Percentiles rank a stretch among this genome's conserved stretches.
Conservation (phyloP, 2,113 vertebrate species). For the Sapayoa aenigma region DNA sequence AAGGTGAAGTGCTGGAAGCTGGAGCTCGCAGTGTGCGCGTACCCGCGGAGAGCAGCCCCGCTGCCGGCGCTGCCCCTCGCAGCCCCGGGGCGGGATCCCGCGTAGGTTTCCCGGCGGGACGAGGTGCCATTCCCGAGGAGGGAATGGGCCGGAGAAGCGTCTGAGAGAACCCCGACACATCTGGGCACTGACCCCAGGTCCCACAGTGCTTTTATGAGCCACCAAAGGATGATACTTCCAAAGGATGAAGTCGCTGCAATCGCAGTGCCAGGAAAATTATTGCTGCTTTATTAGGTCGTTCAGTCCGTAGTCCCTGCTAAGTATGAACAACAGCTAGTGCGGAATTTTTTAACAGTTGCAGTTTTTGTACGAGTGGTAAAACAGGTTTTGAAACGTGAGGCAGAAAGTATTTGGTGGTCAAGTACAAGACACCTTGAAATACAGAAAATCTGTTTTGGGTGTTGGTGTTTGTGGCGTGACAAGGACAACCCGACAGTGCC, state of each 20-base stretch:
- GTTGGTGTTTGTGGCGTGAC: neutral
- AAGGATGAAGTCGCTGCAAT: accelerated
- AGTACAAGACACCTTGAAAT: neutral
- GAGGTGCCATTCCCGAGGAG: neutral
- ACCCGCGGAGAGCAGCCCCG: no score
- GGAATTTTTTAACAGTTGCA: neutral
- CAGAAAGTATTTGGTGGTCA: neutral
- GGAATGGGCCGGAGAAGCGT: no score
- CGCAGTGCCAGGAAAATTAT: accelerated
- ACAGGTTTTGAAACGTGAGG: no score
- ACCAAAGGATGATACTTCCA: accelerated
- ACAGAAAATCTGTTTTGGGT: accelerated
- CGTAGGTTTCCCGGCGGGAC: neutral
- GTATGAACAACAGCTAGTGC: accelerated
- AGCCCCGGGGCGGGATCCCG: neutral
- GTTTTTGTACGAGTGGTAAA: neutral
- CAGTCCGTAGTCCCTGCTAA: neutral
- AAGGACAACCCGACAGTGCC: accelerated
- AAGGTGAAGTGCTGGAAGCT: accelerated
- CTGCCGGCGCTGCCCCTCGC: accelerated
- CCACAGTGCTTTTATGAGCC: accelerated
- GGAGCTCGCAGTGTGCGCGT: accelerated
- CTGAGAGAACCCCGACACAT: no score
- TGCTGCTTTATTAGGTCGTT: accelerated
- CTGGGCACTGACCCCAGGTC: no score